Evolutionary conservation across 2,113 vertebrate species (phyloP), one percentile per base, ranked within the genome.

Genomic region (Forbesichthys agassizii): DNA sequence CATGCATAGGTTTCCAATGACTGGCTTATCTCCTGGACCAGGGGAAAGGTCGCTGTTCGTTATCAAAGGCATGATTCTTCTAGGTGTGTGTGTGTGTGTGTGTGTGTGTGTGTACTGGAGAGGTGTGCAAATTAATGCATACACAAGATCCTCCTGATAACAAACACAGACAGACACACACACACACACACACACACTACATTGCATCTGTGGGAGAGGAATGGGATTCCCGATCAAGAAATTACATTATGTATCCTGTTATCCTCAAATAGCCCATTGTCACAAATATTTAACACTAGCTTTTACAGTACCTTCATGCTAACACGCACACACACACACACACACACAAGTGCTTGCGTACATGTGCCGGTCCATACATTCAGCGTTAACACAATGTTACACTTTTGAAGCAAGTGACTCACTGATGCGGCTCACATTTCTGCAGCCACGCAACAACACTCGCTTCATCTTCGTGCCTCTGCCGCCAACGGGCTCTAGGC

Each of bases 11-110:
- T 27, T 27, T 27, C 27, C 27, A 69, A 69, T 54, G 61, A 68
- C 69, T 46, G 56, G 48, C 48, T 61, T 88, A 82, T 77, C 46
- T 58, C 63, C 68, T 14, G 65, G 48, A 51, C 33, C 69, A 66
- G 75, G 80, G 64, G 71, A 88, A 89, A 87, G 87, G 89, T 88
- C 71, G 73, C 9, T 18, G 0, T 27, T 13, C 6, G 55, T 77
- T 83, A 78, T 86, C 74, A 61, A 59, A 73, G 68, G 61, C 4
- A 46, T 20, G 66, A 64, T 33, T 57, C 53, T 54, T 70, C 74
- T 58, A 52, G 84, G 61, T 27, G 27, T 27, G 27, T 27, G 27
- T 27, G 80, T 73, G 80, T 64, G 69, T 73, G 80, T 64, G 69
- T 67, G 71, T 81, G 64, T 20, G 77, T 76, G 70, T 86, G 67